phyloP scores from a whole-genome alignment of 2,888 invertebrate species.

The Ptycholaimellus sp. region DNA sequence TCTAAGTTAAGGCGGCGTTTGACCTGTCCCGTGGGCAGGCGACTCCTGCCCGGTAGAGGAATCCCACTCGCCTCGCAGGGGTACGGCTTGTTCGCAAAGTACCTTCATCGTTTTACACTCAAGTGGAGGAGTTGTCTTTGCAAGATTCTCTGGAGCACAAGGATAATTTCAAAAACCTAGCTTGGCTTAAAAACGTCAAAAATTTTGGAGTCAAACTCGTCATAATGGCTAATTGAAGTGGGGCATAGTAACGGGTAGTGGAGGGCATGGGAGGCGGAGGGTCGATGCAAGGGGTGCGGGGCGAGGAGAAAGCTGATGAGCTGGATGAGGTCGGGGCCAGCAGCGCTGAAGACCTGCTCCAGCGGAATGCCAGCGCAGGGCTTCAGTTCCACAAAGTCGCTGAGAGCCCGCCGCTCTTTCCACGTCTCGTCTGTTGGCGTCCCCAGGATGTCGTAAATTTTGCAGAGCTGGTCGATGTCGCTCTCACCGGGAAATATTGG shows the following conservation, averaged over 20 bases:
- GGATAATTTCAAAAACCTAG: not conserved
- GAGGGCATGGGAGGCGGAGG: no score
- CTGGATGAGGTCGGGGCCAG: constrained; percentile 62
- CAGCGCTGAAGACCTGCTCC: constrained; percentile 78
- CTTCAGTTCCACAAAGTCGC: constrained; percentile 78
- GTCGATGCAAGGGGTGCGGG: constrained; percentile 56
- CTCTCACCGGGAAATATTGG: constrained; percentile 89
- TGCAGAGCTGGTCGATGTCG: constrained; percentile 79
- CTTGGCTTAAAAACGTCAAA: no score
- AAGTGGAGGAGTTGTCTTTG: not conserved
- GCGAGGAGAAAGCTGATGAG: constrained; percentile 51
- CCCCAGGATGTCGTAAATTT: constrained; percentile 79
- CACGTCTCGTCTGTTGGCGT: constrained; percentile 73
- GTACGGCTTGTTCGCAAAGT: constrained; percentile 1
- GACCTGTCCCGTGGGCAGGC: no score
- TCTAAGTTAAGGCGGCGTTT: no score
- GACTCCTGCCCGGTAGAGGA: not conserved
- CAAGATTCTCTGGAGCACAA: not conserved
- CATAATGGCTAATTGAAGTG: no score
- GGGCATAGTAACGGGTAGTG: no score
- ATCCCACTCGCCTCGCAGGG: not conserved
- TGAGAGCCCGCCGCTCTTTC: no score
- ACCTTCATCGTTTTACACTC: no score
- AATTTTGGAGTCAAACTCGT: no score
- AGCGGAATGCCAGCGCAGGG: constrained; percentile 53